Conservation (phyloP, 2,797 vertebrate species). For the Macropus fuliginosus region DNA sequence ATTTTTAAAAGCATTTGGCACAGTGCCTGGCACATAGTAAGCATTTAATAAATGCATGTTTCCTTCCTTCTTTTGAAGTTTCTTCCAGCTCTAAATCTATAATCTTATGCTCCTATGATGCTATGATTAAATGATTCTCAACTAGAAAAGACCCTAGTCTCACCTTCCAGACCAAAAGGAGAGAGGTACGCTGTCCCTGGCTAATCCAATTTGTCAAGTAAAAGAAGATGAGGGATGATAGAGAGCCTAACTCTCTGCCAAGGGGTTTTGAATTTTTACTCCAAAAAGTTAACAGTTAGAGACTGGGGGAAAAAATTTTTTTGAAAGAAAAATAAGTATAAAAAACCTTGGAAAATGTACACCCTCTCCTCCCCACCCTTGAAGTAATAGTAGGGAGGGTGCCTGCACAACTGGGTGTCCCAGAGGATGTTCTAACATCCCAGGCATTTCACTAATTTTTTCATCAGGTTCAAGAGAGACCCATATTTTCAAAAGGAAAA, state of each 20-base stretch:
- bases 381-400: background rate
- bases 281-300: background rate
- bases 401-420: conserved; percentile 9
- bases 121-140: background rate
- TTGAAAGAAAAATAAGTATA: conserved; percentile 15
- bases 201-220: conserved; percentile 12
- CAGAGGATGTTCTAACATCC: conserved; percentile 13
- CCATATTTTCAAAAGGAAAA: background rate
- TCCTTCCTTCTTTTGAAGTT: background rate
- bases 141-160: background rate
- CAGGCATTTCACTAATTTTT: background rate
- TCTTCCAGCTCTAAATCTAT: background rate
- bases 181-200: conserved; percentile 9
- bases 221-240: background rate
- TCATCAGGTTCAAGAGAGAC: background rate
- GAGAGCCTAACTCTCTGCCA: background rate
- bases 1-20: background rate
- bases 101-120: background rate
- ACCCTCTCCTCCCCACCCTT: background rate
- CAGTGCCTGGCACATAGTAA: background rate
- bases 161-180: conserved; percentile 21
- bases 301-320: background rate
- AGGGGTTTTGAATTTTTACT: conserved; percentile 28
- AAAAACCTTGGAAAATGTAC: background rate
- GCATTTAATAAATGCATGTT: background rate